Base-by-base conservation (phyloP, 2,888 invertebrate genomes). In the Cremastobaeus sp. region DNA sequence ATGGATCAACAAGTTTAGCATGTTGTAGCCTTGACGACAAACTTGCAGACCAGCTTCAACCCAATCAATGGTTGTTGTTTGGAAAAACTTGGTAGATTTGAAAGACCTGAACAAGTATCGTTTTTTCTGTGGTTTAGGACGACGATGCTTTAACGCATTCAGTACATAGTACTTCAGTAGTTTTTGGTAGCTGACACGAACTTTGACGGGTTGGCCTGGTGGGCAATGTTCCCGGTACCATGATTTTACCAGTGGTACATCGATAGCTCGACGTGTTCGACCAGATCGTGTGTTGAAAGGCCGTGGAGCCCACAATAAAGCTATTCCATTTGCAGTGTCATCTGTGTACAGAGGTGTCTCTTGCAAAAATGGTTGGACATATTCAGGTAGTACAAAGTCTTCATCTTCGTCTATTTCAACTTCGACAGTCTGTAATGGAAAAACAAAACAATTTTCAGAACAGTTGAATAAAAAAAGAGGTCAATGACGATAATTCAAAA, bases 51-150 rank as follows among this genome's bases (percentile, higher is more conserved):
- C 99, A 8, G 98, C 98, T 89, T 99, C 99, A 1, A 99, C 99
- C 99, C 99, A 99, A 89, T 99, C 99, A 79, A 99, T 89, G 0
- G 98, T 98, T 0, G 99, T 99, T 0, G 97, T 97, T 92, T 99
- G 99, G 91, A 99, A 99, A 90, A 99, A 99, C 89, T 99, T 99
- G 0, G 99, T 99, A 0, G 98, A 96, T 88, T 99, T 99, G 89
- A 99, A 99, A 0, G 99, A 99, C 21, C 99, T 93, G 92, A 99
- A 99, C 41, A 99, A 89, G 84, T 98, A 98, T 68, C 99, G 92
- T 85, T 99, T 98, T 89, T 99, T 99, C 88, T 99, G 99, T 6
- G 99, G 96, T 88, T 99, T 99, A 0, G 99, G 99, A 39, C 97
- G 95, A 74, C 98, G 91, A 88, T 99, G 99, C 87, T 99, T 99